phyloP scores from a whole-genome alignment of 1,140 invertebrate genomes.

The Nasonia longicornis region DNA sequence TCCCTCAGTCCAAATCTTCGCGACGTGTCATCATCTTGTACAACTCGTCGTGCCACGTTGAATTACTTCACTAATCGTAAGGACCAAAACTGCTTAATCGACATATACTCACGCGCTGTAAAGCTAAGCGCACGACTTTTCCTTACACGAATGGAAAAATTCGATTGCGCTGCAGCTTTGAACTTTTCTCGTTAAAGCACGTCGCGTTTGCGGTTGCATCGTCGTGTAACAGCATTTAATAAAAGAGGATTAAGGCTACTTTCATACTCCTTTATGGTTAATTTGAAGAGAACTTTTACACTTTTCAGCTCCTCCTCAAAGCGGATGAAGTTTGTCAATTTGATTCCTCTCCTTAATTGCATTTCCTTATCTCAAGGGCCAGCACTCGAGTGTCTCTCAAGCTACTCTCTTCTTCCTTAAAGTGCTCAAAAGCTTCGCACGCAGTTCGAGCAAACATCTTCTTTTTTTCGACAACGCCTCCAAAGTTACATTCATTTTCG shows the following conservation, averaged over 20 bases:
- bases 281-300: neutral
- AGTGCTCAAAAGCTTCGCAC: no score
- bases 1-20: neutral
- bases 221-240: slow-evolving; percentile 8
- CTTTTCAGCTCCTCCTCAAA: neutral
- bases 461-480: no score
- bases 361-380: neutral
- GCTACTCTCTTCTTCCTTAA: no score
- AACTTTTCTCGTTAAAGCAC: slow-evolving; percentile 12
- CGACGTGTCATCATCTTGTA: neutral
- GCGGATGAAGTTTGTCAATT: slow-evolving; percentile 6
- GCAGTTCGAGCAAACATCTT: no score
- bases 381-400: neutral
- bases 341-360: neutral
- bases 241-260: slow-evolving; percentile 7
- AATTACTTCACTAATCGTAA: no score
- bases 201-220: neutral
- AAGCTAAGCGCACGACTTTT: neutral
- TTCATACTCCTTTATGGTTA: slow-evolving; percentile 21
- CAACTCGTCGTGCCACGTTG: no score
- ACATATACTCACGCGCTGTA: no score
- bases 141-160: neutral
- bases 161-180: neutral
- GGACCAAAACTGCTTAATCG: no score
- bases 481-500: no score